phyloP scores from a whole-genome alignment of 2,113 vertebrate genomes.

The Caretta caretta region DNA sequence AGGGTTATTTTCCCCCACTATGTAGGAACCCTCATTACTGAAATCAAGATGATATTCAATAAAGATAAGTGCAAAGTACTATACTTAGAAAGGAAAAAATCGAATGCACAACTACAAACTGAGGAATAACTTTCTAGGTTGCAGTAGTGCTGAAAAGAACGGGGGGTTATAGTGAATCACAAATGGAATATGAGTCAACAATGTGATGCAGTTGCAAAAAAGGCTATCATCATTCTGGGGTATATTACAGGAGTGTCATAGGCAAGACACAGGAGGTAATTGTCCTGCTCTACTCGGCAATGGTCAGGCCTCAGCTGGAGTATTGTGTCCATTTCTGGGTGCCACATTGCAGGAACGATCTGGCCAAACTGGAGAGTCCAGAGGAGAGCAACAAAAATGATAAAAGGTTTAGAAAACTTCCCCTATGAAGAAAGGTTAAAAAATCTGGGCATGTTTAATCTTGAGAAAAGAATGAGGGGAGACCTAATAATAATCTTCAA shows the following conservation, averaged over 20 bases:
- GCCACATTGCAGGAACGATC: not conserved
- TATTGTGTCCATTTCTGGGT: not conserved
- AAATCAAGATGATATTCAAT: not conserved
- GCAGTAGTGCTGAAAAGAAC: not conserved
- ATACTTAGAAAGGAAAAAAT: not conserved
- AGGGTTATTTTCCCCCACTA: not conserved
- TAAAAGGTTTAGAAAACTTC: not conserved
- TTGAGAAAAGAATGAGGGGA: not conserved
- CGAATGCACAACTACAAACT: not conserved
- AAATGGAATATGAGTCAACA: not conserved
- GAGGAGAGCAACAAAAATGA: not conserved
- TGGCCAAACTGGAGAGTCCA: not conserved
- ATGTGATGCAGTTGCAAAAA: not conserved
- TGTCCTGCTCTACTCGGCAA: not conserved
- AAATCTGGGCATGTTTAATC: not conserved
- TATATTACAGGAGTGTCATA: not conserved
- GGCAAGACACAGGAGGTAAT: not conserved
- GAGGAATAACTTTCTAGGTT: not conserved
- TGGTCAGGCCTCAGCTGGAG: not conserved
- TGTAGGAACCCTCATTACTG: slow-evolving; percentile 8
- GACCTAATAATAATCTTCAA: not conserved
- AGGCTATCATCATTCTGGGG: not conserved
- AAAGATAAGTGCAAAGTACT: not conserved
- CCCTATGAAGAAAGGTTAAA: not conserved
- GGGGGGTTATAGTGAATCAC: not conserved